These are phyloP conservation scores for Epinotia demarniana DNA, from an alignment of 2,888 invertebrate species.

Conservation along the genomic window DNA sequence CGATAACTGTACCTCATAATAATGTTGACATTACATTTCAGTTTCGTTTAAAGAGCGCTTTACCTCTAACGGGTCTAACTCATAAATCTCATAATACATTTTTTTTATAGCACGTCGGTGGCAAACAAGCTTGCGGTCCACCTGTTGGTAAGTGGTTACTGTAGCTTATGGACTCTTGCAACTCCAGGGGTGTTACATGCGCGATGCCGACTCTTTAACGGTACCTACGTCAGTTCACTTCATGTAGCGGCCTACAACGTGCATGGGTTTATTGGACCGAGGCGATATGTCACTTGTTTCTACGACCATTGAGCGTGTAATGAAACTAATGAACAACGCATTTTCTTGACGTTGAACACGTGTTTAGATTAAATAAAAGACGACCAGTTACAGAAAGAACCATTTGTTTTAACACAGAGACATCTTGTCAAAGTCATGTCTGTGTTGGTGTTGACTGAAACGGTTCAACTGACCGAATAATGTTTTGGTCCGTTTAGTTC, in stretches of 20 bases:
- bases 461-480: not conserved
- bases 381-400: not conserved
- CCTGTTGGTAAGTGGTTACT: no score
- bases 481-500: not conserved
- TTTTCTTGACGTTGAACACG: conserved; percentile 24
- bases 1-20: no score
- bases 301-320: conserved; percentile 18
- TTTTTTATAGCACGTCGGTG: no score
- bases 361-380: conserved; percentile 11
- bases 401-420: conserved; percentile 16
- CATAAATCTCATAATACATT: no score
- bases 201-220: not conserved
- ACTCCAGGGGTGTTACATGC: no score
- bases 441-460: not conserved
- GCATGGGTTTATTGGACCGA: conserved; percentile 8
- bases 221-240: not conserved
- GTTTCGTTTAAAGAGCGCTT: no score
- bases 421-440: conserved; percentile 16
- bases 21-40: no score
- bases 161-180: no score
- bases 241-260: not conserved
- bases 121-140: no score
- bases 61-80: no score
- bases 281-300: conserved; percentile 25
- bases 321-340: conserved; percentile 19